Evolutionary conservation across 2,888 invertebrate species (phyloP).

Genomic region (Leucozona laternaria): DNA sequence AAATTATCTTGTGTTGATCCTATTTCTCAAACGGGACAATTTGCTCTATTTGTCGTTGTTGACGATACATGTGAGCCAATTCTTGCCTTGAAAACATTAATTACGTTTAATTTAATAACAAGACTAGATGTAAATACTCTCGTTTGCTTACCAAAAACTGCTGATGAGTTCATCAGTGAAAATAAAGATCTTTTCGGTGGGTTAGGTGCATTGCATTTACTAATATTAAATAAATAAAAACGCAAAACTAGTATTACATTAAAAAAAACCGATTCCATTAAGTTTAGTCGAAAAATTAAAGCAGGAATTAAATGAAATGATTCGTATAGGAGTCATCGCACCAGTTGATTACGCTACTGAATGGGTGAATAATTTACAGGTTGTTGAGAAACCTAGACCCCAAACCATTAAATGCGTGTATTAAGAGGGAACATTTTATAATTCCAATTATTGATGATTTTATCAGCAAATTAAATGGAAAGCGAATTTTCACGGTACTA

Average conservation of each 20-base stretch:
- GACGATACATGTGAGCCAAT: slow-evolving; percentile 39
- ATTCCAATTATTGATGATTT: slow-evolving; percentile 78
- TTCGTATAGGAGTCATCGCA: slow-evolving; percentile 66
- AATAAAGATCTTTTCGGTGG: slow-evolving; percentile 65
- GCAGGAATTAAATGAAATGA: slow-evolving; percentile 63
- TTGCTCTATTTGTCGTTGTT: slow-evolving; percentile 43
- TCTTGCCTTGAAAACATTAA: slow-evolving; percentile 25
- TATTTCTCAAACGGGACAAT: slow-evolving; percentile 30
- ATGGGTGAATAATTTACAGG: slow-evolving; percentile 76
- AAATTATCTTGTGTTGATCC: slow-evolving; percentile 33
- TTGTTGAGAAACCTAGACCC: slow-evolving; percentile 77
- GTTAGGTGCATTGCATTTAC: slow-evolving; percentile 60
- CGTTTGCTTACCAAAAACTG: slow-evolving; percentile 11
- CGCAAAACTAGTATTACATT: slow-evolving; percentile 71
- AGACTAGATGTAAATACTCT: slow-evolving; percentile 43
- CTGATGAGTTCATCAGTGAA: slow-evolving; percentile 32
- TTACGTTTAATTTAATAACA: slow-evolving; percentile 47
- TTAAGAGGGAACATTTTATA: slow-evolving; percentile 77
- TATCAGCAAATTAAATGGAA: slow-evolving; percentile 33
- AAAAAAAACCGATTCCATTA: slow-evolving; percentile 72
- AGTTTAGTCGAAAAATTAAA: slow-evolving; percentile 65
- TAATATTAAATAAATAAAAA: slow-evolving; percentile 63
- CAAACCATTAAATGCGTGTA: slow-evolving; percentile 76
- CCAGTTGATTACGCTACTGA: slow-evolving; percentile 74
- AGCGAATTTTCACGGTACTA: slow-evolving; percentile 67